These are phyloP conservation scores for Caenorhabditis macrosperma DNA, from an alignment of 2,888 invertebrate genomes.

Conservation along the genomic window DNA sequence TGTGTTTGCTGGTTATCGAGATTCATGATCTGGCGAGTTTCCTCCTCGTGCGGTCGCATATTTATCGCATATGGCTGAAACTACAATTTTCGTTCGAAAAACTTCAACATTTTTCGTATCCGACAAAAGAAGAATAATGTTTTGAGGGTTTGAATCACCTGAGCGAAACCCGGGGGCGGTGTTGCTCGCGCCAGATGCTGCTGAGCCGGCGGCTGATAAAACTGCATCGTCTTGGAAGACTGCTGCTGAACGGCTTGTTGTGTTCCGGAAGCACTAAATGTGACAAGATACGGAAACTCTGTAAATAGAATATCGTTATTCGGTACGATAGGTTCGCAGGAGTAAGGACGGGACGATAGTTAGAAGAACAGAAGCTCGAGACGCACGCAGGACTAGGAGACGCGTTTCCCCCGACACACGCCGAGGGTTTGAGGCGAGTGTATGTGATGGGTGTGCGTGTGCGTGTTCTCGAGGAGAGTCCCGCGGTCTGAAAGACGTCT, in stretches of 20 bases:
- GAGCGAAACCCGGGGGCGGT: constrained; percentile 46
- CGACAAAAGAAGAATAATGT: too few relatives aligned
- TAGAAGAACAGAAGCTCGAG: too few relatives aligned
- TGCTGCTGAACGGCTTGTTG: constrained; percentile 1
- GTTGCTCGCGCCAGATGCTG: constrained; percentile 51
- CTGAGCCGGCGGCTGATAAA: constrained; percentile 51
- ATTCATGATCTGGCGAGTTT: constrained; percentile 58
- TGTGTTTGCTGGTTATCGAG: constrained; percentile 56
- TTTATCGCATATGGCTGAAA: constrained; percentile 54
- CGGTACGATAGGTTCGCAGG: too few relatives aligned
- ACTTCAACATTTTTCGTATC: too few relatives aligned
- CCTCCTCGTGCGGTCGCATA: constrained; percentile 59
- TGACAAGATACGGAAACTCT: constrained; percentile 21
- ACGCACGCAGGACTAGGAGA: constrained; percentile 26
- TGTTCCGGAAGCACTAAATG: constrained; percentile 19
- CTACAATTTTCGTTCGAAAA: too few relatives aligned
- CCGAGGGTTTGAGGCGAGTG: constrained; percentile 50
- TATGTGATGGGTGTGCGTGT: constrained; percentile 55
- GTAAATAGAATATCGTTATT: background rate
- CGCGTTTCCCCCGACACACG: constrained; percentile 48
- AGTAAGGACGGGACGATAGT: too few relatives aligned
- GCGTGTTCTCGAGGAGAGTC: constrained; percentile 54
- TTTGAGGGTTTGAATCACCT: too few relatives aligned
- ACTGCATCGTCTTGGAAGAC: constrained; percentile 48
- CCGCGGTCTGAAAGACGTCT: constrained; percentile 54